Evolutionary conservation across 1,140 invertebrate genomes (phyloP).

Genomic region (Spodoptera frugiperda): DNA sequence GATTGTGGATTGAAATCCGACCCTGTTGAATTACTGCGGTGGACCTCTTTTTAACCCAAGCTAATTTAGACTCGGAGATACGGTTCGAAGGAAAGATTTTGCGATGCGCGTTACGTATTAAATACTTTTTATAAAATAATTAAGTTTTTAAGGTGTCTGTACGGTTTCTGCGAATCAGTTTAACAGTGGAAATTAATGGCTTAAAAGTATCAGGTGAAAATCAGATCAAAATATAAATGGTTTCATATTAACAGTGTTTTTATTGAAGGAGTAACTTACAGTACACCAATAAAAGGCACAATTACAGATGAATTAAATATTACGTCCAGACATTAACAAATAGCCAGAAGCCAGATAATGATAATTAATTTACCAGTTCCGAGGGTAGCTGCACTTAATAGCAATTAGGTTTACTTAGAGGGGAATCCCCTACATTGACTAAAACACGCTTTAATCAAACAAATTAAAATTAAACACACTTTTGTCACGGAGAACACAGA

Average conservation of each 20-base stretch:
- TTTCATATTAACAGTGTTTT: too few relatives aligned
- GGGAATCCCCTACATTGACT: neutral
- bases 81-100: too few relatives aligned
- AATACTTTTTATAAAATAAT: neutral
- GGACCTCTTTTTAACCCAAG: constrained; percentile 18
- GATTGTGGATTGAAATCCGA: constrained; percentile 28
- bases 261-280: too few relatives aligned
- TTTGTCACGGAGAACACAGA: constrained; percentile 6
- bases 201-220: too few relatives aligned
- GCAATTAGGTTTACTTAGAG: constrained; percentile 11
- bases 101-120: neutral
- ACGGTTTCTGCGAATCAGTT: too few relatives aligned
- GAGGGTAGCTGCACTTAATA: neutral
- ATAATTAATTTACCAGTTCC: neutral
- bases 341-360: neutral
- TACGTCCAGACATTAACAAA: neutral
- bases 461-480: constrained; percentile 20
- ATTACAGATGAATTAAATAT: too few relatives aligned
- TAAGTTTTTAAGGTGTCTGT: too few relatives aligned
- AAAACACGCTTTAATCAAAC: constrained; percentile 10
- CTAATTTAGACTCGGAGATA: constrained; percentile 16
- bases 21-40: constrained; percentile 23
- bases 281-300: too few relatives aligned
- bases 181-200: too few relatives aligned
- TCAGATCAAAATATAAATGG: too few relatives aligned